Evolutionary conservation across 2,797 vertebrate genomes (phyloP).

Genomic region (Ibycter americanus): DNA sequence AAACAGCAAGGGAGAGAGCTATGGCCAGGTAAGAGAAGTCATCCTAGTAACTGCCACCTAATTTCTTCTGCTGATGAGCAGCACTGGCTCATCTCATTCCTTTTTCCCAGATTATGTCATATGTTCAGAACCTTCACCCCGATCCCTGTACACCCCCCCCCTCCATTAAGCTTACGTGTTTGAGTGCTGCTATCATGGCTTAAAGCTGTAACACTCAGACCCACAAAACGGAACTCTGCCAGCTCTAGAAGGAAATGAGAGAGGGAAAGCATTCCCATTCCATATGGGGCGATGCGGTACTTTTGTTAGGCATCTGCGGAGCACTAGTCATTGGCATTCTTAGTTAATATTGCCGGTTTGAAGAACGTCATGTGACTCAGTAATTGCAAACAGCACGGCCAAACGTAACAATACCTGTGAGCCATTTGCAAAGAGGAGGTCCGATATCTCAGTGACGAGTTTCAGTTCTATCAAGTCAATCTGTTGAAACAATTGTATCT

Average conservation of each 20-base stretch:
- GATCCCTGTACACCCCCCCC: neutral
- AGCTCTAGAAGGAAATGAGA: neutral
- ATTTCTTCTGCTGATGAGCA: neutral
- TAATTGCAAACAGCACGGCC: neutral
- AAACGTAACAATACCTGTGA: neutral
- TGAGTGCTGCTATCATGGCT: neutral
- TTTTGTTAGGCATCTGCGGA: neutral
- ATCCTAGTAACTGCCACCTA: neutral
- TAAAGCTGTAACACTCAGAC: neutral
- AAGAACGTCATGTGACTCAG: neutral
- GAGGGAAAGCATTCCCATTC: neutral
- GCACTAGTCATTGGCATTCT: neutral
- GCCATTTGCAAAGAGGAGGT: neutral
- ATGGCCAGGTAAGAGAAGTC: neutral
- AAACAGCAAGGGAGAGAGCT: neutral
- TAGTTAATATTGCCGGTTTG: neutral
- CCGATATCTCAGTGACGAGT: neutral
- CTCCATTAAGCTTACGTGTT: neutral
- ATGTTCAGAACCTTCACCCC: neutral
- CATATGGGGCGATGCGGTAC: neutral
- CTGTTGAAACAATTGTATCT: neutral
- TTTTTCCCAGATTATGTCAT: neutral
- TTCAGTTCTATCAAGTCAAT: neutral
- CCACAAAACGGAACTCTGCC: neutral
- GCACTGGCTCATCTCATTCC: neutral